Percentiles rank a stretch among this genome's conserved stretches.
Evolutionary conservation across 1,140 invertebrate genomes (phyloP).

Genomic region (Cyclina sinensis): DNA sequence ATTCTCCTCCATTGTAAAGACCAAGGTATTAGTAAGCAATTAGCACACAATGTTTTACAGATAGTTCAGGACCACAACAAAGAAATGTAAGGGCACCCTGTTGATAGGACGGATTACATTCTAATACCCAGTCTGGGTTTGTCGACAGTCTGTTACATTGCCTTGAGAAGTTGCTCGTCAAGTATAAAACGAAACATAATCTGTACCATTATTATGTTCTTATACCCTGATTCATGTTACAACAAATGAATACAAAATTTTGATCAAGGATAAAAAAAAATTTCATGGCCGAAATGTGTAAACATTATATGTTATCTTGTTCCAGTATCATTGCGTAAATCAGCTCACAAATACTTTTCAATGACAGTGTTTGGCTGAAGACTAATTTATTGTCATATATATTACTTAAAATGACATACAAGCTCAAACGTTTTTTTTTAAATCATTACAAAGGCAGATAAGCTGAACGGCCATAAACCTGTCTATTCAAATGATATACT

Average conservation of each 20-base stretch:
- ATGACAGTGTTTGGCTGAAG: neutral
- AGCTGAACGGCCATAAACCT: neutral
- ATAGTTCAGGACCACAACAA: neutral
- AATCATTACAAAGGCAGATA: neutral
- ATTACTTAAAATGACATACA: neutral
- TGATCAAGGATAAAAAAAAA: conserved; percentile 14
- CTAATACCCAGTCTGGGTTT: conserved; percentile 18
- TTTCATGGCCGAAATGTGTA: neutral
- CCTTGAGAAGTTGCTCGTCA: neutral
- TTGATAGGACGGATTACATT: conserved; percentile 34
- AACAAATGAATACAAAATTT: conserved; percentile 20
- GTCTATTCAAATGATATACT: too few species aligned
- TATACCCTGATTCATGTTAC: neutral
- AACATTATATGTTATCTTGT: neutral
- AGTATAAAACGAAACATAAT: conserved; percentile 40
- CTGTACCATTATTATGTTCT: conserved; percentile 16
- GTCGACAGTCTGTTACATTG: conserved; percentile 36
- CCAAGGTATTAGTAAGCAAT: conserved; percentile 54
- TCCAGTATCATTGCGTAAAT: neutral
- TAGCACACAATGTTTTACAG: conserved; percentile 9
- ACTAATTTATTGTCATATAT: too few species aligned
- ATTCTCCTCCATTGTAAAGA: conserved; percentile 50
- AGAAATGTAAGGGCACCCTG: conserved; percentile 37
- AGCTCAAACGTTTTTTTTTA: neutral
- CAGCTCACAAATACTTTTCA: neutral